phyloP scores from a whole-genome alignment of 2,797 vertebrate species.

The Picus viridis region DNA sequence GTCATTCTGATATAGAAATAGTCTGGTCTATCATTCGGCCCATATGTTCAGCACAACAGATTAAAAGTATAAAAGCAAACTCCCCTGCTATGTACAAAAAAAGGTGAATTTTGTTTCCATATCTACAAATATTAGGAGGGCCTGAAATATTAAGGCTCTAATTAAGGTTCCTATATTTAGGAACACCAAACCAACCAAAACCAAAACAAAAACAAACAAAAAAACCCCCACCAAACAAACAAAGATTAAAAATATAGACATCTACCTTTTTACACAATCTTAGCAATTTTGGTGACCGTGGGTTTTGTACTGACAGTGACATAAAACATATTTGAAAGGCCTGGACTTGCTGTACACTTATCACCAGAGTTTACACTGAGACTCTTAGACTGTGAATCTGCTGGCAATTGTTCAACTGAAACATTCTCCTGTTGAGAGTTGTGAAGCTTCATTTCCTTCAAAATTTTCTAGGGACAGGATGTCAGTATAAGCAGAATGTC shows the following conservation, averaged over 20 bases:
- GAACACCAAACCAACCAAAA: too few species aligned
- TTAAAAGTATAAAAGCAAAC: background rate
- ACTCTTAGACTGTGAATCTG: background rate
- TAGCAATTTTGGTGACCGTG: background rate
- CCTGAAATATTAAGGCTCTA: background rate
- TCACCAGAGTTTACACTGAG: background rate
- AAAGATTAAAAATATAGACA: background rate
- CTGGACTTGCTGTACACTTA: background rate
- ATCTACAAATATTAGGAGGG: background rate
- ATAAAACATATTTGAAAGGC: background rate
- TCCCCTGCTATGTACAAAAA: background rate
- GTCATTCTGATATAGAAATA: background rate
- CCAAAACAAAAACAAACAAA: too few species aligned
- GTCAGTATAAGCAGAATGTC: background rate
- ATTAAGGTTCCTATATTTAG: background rate
- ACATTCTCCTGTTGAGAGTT: background rate
- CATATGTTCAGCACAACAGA: background rate
- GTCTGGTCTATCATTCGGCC: background rate
- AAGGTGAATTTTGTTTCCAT: background rate
- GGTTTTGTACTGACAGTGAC: background rate
- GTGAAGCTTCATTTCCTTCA: slow-evolving; percentile 31
- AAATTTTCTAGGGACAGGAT: slow-evolving; percentile 2
- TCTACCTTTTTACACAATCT: background rate
- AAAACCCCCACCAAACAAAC: background rate
- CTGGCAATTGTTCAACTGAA: background rate